Conservation (phyloP, 1,140 invertebrate species). For the Papilio polytes region DNA sequence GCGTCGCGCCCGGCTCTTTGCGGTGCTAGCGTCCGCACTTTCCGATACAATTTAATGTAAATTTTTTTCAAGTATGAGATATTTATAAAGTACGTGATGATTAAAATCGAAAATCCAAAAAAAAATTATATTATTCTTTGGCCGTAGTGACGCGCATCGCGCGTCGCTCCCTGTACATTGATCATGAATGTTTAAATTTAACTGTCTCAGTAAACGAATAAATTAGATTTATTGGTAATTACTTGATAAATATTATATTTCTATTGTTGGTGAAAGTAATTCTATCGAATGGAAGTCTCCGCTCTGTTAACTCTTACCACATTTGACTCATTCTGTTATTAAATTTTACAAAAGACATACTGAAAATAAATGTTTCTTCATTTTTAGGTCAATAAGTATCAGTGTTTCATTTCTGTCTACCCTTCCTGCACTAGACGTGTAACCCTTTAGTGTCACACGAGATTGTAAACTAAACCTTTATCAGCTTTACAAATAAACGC, state of each 20-base stretch:
- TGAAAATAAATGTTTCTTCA: slow-evolving; percentile 89
- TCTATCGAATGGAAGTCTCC: slow-evolving; percentile 79
- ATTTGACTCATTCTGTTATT: slow-evolving; percentile 84
- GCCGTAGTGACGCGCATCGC: slow-evolving; percentile 47
- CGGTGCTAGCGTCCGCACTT: slow-evolving; percentile 66
- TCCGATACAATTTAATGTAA: slow-evolving; percentile 79
- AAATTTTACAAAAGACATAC: slow-evolving; percentile 85
- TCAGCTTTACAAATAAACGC: too few species aligned
- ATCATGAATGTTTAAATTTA: slow-evolving; percentile 73
- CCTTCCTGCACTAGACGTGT: not conserved
- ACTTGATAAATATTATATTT: slow-evolving; percentile 82
- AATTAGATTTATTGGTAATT: slow-evolving; percentile 81
- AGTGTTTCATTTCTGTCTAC: slow-evolving; percentile 76
- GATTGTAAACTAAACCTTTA: too few species aligned
- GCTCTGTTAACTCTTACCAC: slow-evolving; percentile 80
- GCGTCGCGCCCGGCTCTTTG: slow-evolving; percentile 45
- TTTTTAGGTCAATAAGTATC: slow-evolving; percentile 87
- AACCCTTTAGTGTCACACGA: too few species aligned
- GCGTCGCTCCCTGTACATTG: slow-evolving; percentile 55
- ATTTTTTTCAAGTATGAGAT: slow-evolving; percentile 82
- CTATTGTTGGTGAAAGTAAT: slow-evolving; percentile 82
- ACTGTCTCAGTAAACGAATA: slow-evolving; percentile 80
- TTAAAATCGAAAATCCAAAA: slow-evolving; percentile 77
- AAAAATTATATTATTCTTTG: slow-evolving; percentile 54
- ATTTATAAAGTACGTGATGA: slow-evolving; percentile 82